A percentile compares a stretch with the other conserved stretches of the same genome.
Conservation (phyloP, 2,888 invertebrate species). For the Beris morrisii region DNA sequence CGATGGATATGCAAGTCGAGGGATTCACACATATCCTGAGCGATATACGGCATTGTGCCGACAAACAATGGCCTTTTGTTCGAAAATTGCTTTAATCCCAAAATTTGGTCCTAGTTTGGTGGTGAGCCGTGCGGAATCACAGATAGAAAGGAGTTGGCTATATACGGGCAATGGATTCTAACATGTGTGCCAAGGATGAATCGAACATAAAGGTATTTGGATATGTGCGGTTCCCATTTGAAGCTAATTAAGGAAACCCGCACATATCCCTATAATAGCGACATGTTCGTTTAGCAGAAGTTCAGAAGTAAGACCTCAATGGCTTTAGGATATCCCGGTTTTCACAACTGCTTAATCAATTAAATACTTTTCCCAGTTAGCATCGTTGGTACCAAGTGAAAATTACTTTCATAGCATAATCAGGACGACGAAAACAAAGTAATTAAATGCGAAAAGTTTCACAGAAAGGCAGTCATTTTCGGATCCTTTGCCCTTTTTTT, state of each 20-base stretch:
- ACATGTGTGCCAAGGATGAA: conserved; percentile 4
- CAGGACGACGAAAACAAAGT: conserved; percentile 32
- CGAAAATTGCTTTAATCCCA: conserved; percentile 35
- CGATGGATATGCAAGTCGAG: too few relatives aligned
- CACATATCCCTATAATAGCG: not conserved
- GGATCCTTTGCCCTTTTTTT: not conserved
- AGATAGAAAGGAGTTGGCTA: not conserved
- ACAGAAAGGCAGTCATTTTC: conserved; percentile 14
- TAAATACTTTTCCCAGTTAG: conserved; percentile 10
- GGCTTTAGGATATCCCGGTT: conserved; percentile 33
- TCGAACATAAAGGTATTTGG: conserved; percentile 9
- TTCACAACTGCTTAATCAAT: conserved; percentile 38
- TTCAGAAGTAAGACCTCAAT: conserved; percentile 5
- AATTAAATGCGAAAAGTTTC: conserved; percentile 38
- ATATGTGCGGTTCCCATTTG: conserved; percentile 14
- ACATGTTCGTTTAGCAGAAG: not conserved
- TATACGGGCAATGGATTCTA: not conserved
- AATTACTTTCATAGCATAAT: not conserved
- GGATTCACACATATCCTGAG: not conserved
- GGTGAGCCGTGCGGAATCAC: conserved; percentile 1
- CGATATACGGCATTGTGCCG: conserved; percentile 4
- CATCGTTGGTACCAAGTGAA: not conserved
- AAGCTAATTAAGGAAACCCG: conserved; percentile 34
- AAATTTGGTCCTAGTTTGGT: conserved; percentile 10
- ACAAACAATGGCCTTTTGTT: conserved; percentile 32